Evolutionary conservation across 2,888 invertebrate genomes (phyloP), one percentile per base, ranked within the genome.

Genomic region (Boloria euphrosyne): DNA sequence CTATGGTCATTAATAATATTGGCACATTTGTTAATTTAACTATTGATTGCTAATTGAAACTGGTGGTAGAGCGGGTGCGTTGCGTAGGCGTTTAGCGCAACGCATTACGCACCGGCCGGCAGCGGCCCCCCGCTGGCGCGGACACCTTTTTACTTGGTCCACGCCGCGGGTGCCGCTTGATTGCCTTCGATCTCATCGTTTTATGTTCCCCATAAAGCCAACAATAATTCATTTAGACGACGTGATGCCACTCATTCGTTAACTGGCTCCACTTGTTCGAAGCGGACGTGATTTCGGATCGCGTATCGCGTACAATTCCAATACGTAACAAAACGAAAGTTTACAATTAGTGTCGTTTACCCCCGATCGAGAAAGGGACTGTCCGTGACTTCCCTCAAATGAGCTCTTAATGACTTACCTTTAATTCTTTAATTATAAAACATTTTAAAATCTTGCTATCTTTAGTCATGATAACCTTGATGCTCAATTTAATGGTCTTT

Each of bases 161-260:
- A 82, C 90, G 78, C 91, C 78, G 83, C 91, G 90, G 91, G 92
- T 87, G 90, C 86, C 88, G 87, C 83, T 82, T 91, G 91, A 92
- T 92, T 92, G 91, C 91, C 86, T 90, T 86, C 88, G 89, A 89
- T 87, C 89, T 90, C 90, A 89, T 90, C 91, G 88, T 87, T 90
- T 90, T 90, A 90, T 89, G 85, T 86, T 86, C 89, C 82, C 83
- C 89, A 90, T 90, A 91, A 92, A 90, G 89, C 90, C 90, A 89
- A 90, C 90, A 90, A 91, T 91, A 89, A 91, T 90, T 91, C 91
- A 92, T 92, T 90, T 91, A 90, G 89, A 87, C 86, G 86, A 91
- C 90, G 90, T 91, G 91, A 90, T 84, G 91, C 90, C 90, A 90
- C 89, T 90, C 89, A 89, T 82, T 90, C 85, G 89, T 86, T 90